A percentile compares a stretch with the other conserved stretches of the same genome.
phyloP scores from a whole-genome alignment of 2,888 invertebrate species.

The Hanleya hanleyi region DNA sequence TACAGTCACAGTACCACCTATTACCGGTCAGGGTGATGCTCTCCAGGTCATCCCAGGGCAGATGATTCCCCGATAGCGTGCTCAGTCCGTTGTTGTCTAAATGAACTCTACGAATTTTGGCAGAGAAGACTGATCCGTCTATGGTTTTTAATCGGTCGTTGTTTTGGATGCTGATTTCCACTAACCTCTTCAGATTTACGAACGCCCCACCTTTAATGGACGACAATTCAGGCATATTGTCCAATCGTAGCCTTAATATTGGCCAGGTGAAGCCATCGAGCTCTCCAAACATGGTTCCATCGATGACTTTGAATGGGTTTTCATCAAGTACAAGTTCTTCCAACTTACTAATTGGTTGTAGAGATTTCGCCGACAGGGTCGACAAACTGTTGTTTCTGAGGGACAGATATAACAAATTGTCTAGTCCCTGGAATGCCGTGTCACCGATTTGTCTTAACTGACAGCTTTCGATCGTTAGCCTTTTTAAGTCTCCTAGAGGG shows the following conservation, averaged over 20 bases:
- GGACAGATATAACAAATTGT: neutral
- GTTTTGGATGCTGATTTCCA: neutral
- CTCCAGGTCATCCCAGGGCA: neutral
- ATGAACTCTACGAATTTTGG: neutral
- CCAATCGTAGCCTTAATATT: neutral
- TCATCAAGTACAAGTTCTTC: neutral
- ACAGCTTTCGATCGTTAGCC: neutral
- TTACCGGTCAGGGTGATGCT: neutral
- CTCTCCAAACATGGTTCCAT: neutral
- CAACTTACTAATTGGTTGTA: neutral
- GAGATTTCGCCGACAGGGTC: neutral
- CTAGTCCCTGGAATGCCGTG: neutral
- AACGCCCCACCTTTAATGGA: neutral
- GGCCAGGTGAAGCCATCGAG: neutral
- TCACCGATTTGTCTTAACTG: neutral
- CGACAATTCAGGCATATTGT: neutral
- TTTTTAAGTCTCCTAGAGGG: neutral
- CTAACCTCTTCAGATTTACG: neutral
- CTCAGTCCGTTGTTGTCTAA: neutral
- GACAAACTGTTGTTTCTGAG: neutral
- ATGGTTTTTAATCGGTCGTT: neutral
- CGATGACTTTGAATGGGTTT: neutral
- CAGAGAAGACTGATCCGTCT: neutral
- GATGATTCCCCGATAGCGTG: neutral
- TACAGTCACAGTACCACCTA: slow-evolving; percentile 11